Base-by-base conservation (phyloP, 2,888 invertebrate species). In the Chouioia cunea region DNA sequence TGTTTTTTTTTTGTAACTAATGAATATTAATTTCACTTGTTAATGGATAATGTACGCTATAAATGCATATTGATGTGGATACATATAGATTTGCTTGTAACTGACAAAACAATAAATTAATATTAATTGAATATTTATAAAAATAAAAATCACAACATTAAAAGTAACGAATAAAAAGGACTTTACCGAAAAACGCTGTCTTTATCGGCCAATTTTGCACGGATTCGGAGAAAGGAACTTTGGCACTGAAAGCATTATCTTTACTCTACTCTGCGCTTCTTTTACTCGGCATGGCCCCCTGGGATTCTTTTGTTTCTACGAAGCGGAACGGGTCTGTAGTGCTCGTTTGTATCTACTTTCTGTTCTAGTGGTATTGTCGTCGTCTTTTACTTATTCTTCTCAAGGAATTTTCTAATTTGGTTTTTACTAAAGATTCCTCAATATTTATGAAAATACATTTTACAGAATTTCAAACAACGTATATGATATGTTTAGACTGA, bases 171-270 rank as follows among this genome's bases (percentile, higher is more conserved):
- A 52, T 44, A 47, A 66, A 52, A 22, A 4, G 50, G 50, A 6
- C 15, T 56, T 62, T 48, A 57, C 44, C 44, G 23, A 57, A 36
- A 36, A 22, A 62, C 50, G 14, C 46, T 56, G 60, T 65, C 65
- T 70, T 70, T 65, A 70, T 65, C 70, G 70, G 65, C 62, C 65
- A 65, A 70, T 70, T 70, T 62, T 10, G 22, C 16, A 4, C 2
- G 22, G 20, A 18, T 52, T 18, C 52, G 53, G 22, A 53, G 53
- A 12, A 48, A 60, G 16, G 59, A 48, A 48, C 16, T 47, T 44
- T 27, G n/a, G 59, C 27, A 27, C 15, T 12, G 36, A 36, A 65
- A 65, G 47, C 71, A 46, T 73, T 75, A 63, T 68, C 68, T 64
- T 66, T 59, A 36, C 57, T 63, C 54, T 20, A 65, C 47, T 70